Conservation (phyloP, 2,888 invertebrate species). For the Phytoseiulus persimilis region DNA sequence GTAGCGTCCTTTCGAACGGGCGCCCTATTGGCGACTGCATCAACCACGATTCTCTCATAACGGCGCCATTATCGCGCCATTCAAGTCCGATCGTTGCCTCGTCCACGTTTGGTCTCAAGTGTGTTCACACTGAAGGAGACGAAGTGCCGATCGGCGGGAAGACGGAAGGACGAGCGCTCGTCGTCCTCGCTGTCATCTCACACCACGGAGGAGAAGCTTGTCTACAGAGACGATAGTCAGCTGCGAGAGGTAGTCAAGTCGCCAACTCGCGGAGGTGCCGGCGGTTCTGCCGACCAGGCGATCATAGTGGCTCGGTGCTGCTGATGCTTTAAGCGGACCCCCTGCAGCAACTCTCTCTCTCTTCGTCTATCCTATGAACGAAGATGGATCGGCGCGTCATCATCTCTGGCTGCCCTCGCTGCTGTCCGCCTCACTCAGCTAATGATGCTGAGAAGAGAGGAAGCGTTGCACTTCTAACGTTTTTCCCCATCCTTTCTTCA, state of each 20-base stretch:
- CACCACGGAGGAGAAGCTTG: background rate
- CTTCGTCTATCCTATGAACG: background rate
- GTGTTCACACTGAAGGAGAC: background rate
- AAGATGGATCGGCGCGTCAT: conserved; percentile 5
- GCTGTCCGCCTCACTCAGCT: background rate
- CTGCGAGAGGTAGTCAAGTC: background rate
- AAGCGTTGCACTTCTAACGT: background rate
- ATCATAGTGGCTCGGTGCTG: background rate
- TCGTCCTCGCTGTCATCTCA: background rate
- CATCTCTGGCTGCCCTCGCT: background rate
- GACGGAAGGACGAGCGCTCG: background rate
- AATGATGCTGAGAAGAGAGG: background rate
- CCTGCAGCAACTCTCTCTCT: background rate
- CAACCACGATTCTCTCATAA: background rate
- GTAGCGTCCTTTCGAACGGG: background rate
- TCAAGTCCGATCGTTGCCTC: background rate
- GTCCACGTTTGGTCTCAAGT: background rate
- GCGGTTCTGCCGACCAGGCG: background rate
- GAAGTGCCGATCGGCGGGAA: background rate
- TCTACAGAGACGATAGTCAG: background rate
- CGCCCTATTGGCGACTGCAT: background rate
- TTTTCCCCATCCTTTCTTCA: background rate
- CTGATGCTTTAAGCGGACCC: background rate
- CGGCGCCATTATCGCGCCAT: background rate
- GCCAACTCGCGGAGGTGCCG: background rate